Evolutionary conservation across 2,888 invertebrate genomes (phyloP).

Genomic region (Emmelina monodactyla): DNA sequence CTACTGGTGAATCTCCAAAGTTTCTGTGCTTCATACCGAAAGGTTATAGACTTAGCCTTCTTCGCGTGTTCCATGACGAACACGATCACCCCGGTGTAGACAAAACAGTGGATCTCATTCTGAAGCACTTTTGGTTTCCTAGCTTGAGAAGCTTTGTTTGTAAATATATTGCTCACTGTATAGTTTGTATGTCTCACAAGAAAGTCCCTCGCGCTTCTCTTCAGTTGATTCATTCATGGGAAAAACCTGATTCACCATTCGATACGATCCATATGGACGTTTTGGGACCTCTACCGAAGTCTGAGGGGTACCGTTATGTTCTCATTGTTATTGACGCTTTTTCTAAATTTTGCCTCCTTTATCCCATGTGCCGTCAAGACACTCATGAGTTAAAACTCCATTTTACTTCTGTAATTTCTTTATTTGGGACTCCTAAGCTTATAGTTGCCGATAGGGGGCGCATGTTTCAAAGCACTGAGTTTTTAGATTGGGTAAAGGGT

Average conservation of each 20-base stretch:
- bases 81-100: constrained; percentile 10
- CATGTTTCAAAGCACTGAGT: constrained; percentile 17
- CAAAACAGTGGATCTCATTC: constrained; percentile 11
- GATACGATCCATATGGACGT: constrained; percentile 11
- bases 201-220: constrained; percentile 12
- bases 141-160: constrained; percentile 2
- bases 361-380: constrained; percentile 17
- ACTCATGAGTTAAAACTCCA: constrained; percentile 13
- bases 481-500: constrained; percentile 9
- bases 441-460: constrained; percentile 17
- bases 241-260: constrained; percentile 16
- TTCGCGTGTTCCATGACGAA: constrained; percentile 7
- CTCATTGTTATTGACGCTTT: constrained; percentile 17
- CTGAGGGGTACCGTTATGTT: constrained; percentile 11
- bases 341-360: constrained; percentile 17
- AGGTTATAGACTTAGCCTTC: constrained; percentile 6
- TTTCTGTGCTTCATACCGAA: constrained; percentile 6
- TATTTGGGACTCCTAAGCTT: constrained; percentile 16
- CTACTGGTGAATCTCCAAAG: constrained; percentile 4
- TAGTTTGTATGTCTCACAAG: constrained; percentile 12
- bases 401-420: constrained; percentile 10
- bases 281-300: constrained; percentile 14
- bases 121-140: constrained; percentile 16
- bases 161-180: constrained; percentile 4
- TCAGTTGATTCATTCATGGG: constrained; percentile 16